Evolutionary conservation across 2,113 vertebrate species (phyloP), one percentile per base, ranked within the genome.

Genomic region (Atherinomorus stipes): DNA sequence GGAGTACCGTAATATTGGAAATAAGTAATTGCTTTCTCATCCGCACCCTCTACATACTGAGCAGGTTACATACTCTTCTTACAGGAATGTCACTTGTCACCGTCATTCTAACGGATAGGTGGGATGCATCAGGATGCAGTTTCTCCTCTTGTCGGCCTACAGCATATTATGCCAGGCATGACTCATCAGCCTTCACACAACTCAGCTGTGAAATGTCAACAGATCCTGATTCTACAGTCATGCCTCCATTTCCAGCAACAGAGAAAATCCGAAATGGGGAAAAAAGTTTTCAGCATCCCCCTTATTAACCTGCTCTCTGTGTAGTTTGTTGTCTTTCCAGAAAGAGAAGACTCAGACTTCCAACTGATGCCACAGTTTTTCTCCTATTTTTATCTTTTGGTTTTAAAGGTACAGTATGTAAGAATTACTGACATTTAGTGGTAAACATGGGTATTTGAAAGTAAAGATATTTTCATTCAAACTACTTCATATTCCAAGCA

Each of bases 171-270:
- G 61, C 73, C 84, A 81, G 88, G 85, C 80, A 71, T 76, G 91
- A 91, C 70, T 88, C 85, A 85, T 84, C 87, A 82, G 83, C 73
- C 83, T 79, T 85, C 87, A 71, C 83, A 44, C 78, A 80, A 44
- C 80, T 88, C 84, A 81, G 79, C 77, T 70, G 26, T 85, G 84
- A 93, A 92, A 89, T 92, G 79, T 86, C 90, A 87, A 78, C 78
- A 83, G 76, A 84, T 59, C 58, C 80, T 37, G 64, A 80, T 60
- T 72, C 76, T 52, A 69, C 31, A 54, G 11, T 53, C 57, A 23
- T 22, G 77, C 40, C 60, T 57, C 37, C 26, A 19, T 74, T 63
- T 60, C 44, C 45, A 9, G 60, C 50, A 26, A 28, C 18, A 67
- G 51, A 67, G 63, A 63, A 51, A 31, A 37, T 67, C 56, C 53